Base-by-base conservation (phyloP, 2,797 vertebrate species). In the Thalassophryne amazonica region DNA sequence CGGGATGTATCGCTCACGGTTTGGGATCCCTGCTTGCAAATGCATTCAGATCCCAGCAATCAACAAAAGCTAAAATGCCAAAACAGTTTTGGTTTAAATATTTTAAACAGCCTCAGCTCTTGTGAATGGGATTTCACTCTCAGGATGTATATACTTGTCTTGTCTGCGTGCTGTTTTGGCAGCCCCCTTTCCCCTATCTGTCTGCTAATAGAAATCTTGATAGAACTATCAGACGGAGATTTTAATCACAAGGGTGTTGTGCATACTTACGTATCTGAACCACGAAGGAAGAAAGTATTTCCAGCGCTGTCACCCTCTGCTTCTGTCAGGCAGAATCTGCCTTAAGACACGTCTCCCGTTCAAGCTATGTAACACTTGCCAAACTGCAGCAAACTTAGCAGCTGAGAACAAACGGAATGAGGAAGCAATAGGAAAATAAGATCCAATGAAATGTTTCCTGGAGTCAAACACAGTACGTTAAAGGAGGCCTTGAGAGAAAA, bases 151-250 rank as follows among this genome's bases (percentile, higher is more conserved):
- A 53, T 51, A 25, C 78, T 72, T 76, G 84, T 88, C 81, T 71
- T 50, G 67, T 72, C 78, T 78, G 80, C 78, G 63, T 83, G 88
- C 83, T 88, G 67, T 64, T 87, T 83, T 91, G 92, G 91, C 92
- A 93, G 89, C 80, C 86, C n/a, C 80, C 89, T 78, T 59, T 59
- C 60, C 54, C 84, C 87, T 87, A 92, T 91, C 91, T 89, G 90
- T 91, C 92, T 92, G 88, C 89, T 88, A 87, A 91, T 91, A 89
- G 90, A 93, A 93, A 93, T 93, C 89, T 92, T 94, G 93, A 93
- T 94, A 93, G 93, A 94, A 93, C 93, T 94, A 94, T 95, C 93
- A 94, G 88, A 95, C 89, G 86, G 91, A 93, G 92, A 93, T 94
- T 93, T 92, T 97, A 95, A 96, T 96, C 93, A 95, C 91, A 94